These are phyloP conservation scores for Zelostemma sp. DNA, from an alignment of 1,140 invertebrate genomes.

Conservation along the genomic window DNA sequence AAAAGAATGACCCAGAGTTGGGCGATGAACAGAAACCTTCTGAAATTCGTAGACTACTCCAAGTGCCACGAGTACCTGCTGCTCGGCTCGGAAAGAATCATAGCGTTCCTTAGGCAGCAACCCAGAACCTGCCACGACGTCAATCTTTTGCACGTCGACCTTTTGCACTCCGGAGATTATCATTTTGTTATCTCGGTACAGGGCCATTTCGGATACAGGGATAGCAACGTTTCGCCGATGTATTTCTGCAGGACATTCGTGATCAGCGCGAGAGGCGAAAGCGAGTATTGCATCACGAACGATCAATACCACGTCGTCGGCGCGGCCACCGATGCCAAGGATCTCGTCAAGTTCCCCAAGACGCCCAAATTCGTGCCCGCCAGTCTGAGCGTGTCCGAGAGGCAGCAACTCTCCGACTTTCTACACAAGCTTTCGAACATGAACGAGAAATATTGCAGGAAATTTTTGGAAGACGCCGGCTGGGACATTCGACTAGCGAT, in stretches of 20 bases:
- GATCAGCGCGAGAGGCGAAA: conserved; percentile 59
- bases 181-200: conserved; percentile 56
- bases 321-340: conserved; percentile 38
- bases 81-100: conserved; percentile 62
- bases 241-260: conserved; percentile 63
- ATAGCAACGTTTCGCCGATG: conserved; percentile 49
- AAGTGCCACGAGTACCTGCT: conserved; percentile 65
- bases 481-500: conserved; percentile 64
- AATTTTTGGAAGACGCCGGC: conserved; percentile 54
- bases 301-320: conserved; percentile 64
- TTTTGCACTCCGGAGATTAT: conserved; percentile 50
- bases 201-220: conserved; percentile 60
- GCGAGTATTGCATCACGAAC: conserved; percentile 65
- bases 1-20: conserved; percentile 60
- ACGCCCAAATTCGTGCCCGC: conserved; percentile 55
- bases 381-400: conserved; percentile 59
- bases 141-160: conserved; percentile 58
- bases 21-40: conserved; percentile 60
- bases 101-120: conserved; percentile 53
- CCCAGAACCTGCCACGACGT: conserved; percentile 61
- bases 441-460: conserved; percentile 54
- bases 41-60: conserved; percentile 67
- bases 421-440: conserved; percentile 61
- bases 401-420: conserved; percentile 59
- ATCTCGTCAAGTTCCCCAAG: conserved; percentile 21